A percentile compares a stretch with the other conserved stretches of the same genome.
Conservation (phyloP, 1,140 invertebrate species). For the Probaryconus sp. region DNA sequence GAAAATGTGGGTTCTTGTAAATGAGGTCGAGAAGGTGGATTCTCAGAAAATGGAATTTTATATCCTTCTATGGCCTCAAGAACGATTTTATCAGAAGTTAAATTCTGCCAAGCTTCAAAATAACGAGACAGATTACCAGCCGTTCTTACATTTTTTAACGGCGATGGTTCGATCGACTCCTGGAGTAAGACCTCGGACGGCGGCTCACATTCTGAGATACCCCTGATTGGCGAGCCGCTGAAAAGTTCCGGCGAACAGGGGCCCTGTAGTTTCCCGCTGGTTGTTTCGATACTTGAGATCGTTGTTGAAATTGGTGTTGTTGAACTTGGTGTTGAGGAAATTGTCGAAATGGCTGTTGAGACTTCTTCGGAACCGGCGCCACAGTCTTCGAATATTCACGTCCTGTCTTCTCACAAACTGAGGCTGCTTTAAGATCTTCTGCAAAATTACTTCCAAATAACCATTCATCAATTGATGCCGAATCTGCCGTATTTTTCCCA, state of each 20-base stretch:
- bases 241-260: slow-evolving; percentile 10
- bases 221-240: slow-evolving; percentile 19
- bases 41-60: no score
- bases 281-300: not conserved
- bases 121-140: no score
- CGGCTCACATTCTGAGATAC: not conserved
- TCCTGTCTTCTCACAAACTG: slow-evolving; percentile 16
- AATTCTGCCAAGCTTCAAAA: no score
- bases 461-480: slow-evolving; percentile 10
- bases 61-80: no score
- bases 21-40: no score
- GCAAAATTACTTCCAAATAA: slow-evolving; percentile 12
- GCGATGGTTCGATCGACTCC: no score
- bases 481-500: not conserved
- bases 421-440: slow-evolving; percentile 5
- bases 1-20: no score
- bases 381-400: slow-evolving; percentile 8
- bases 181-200: no score
- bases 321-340: not conserved
- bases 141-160: no score
- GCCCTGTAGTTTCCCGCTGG: slow-evolving; percentile 20
- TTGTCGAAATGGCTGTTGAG: not conserved
- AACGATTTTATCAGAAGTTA: no score
- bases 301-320: not conserved
- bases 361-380: not conserved